Base-by-base conservation (phyloP, 2,888 invertebrate genomes). In the Eueremaeus valkanovi region DNA sequence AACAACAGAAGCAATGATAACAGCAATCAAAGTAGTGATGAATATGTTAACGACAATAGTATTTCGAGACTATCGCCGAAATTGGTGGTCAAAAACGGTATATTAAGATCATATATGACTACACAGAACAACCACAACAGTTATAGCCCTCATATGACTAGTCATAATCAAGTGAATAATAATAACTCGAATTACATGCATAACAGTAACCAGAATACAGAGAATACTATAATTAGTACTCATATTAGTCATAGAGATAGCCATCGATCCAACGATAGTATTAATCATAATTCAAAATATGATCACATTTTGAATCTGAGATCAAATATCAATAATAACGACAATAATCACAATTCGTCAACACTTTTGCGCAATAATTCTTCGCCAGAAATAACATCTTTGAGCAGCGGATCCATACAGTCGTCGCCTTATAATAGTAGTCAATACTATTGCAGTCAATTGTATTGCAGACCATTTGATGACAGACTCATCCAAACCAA, bases 71-170 rank as follows among this genome's bases (percentile, higher is more conserved):
- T n/a, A n/a, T n/a, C 68, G 68, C 3, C 24, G 8, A 5, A 21
- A 40, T 11, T 40, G 40, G 1, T 40, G 24, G 40, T 27, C 27
- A 68, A 40, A 42, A 68, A 68, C n/a, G 68, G 68, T n/a, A 68
- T 68, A n/a, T 40, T 68, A 18, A 36, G 68, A 36, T 68, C 68
- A 68, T 68, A 68, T 68, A 68, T 68, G 68, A 68, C 68, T 24
- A 31, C 61, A 21, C n/a, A n/a, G n/a, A n/a, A n/a, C n/a, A 29
- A 68, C 24, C 40, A 36, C 3, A 40, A 18, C n/a, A 68, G 11
- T 42, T 2, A 2, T 5, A 31, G 55, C 55, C 11, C 55, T 27
- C 55, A 63, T 24, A 63, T 18, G 1, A 21, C n/a, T 18, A 24
- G 33, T 68, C 31, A 31, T 68, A 21, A 61, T 16, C 29, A 61